Percentiles rank a stretch among this genome's conserved stretches.
These are phyloP conservation scores for Cepphus grylle DNA, from an alignment of 2,113 vertebrate genomes.

Conservation along the genomic window DNA sequence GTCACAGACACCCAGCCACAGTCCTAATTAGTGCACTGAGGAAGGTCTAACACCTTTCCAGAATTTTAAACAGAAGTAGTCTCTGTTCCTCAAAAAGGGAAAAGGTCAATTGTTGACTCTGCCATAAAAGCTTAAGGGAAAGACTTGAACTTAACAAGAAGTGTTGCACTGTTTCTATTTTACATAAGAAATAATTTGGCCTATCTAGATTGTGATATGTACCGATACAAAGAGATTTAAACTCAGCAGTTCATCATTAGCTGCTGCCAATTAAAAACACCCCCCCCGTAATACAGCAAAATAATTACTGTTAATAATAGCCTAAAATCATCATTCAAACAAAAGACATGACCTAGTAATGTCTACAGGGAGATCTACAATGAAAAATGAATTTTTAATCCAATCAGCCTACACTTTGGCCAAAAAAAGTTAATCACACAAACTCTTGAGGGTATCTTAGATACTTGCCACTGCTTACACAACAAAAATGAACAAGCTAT, in stretches of 20 bases:
- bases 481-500: background rate
- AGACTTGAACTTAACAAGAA: background rate
- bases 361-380: background rate
- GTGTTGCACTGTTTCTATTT: background rate
- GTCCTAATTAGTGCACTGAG: background rate
- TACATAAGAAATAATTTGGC: background rate
- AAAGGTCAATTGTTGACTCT: background rate
- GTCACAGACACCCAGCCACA: rapidly evolving
- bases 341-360: background rate
- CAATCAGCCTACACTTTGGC: background rate
- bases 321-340: background rate
- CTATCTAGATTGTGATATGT: background rate
- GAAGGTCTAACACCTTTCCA: background rate
- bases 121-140: background rate
- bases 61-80: background rate
- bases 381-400: background rate
- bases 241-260: background rate
- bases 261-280: background rate
- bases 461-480: background rate
- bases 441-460: background rate
- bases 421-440: background rate
- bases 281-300: background rate
- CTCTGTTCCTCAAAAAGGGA: background rate
- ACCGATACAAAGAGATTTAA: background rate
- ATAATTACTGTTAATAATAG: background rate